Conservation (phyloP, 2,888 invertebrate genomes). For the Melanargia galathea region DNA sequence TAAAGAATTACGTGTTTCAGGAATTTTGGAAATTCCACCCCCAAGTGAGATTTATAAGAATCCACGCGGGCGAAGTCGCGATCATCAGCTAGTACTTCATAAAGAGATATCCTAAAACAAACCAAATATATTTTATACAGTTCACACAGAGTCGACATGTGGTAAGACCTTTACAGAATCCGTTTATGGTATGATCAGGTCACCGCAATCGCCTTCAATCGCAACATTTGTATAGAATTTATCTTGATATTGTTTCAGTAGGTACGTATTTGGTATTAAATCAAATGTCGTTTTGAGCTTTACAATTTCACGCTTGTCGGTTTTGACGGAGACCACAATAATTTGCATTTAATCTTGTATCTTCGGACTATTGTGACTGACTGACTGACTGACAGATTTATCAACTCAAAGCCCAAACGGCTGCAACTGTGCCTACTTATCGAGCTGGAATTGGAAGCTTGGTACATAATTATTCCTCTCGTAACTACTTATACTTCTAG, state of each 20-base stretch:
- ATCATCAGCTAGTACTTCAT: neutral
- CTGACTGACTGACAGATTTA: conserved; percentile 16
- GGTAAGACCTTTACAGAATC: neutral
- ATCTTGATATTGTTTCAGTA: conserved; percentile 15
- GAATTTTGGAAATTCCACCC: too few relatives aligned
- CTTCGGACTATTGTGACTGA: conserved; percentile 2
- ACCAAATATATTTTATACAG: too few relatives aligned
- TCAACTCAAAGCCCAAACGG: neutral
- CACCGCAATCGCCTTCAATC: conserved; percentile 9
- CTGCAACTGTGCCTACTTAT: neutral
- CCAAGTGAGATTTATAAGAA: too few relatives aligned
- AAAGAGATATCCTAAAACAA: too few relatives aligned
- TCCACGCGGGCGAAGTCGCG: too few relatives aligned
- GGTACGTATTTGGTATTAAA: conserved; percentile 14
- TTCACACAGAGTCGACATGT: neutral
- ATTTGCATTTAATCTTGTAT: conserved; percentile 17
- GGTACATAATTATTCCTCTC: too few relatives aligned
- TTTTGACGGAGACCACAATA: conserved; percentile 1
- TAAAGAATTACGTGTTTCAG: too few relatives aligned
- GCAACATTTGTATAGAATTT: conserved; percentile 5
- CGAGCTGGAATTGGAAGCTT: neutral
- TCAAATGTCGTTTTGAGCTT: conserved; percentile 7
- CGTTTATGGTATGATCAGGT: conserved; percentile 5
- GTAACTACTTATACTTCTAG: too few relatives aligned
- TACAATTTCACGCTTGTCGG: conserved; percentile 16